Base-by-base conservation (phyloP, 2,888 invertebrate species). In the Nymphalis c-album region DNA sequence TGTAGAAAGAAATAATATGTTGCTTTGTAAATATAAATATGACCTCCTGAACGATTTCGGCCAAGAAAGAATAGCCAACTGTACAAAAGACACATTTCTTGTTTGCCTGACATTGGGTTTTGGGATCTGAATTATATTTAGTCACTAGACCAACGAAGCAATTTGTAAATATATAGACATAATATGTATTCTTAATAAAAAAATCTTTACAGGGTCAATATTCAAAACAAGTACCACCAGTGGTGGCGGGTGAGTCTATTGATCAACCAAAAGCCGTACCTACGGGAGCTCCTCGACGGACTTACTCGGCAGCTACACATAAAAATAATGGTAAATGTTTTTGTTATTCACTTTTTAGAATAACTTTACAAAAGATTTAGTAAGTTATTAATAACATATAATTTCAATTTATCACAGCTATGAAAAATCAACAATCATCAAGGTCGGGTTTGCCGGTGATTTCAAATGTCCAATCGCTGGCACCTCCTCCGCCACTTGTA, bases 391-490 rank as follows among this genome's bases (percentile, higher is more conserved):
- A 31, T 31, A 40, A 13, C 4, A 13, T 40, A 13, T 48, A 48
- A 51, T 20, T 35, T 68, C 6, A 6, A 31, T 31, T 50, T 17
- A 77, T 80, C 40, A 77, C 81, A 70, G 71, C 80, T 26, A 22
- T 73, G 0, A 87, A 87, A 74, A 73, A 75, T 7, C 85, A 82
- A 66, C 77, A 77, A 69, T 40, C 40, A 69, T 40, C 40, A 40
- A 78, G 86, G 35, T 74, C 87, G 0, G 57, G 93, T 4, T 84
- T 96, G 79, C 96, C 96, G 0, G 94, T 96, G 1, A 96, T 96
- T 76, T 95, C 96, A 0, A 95, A 94, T 68, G 96, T 96, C 0
- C 94, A 95, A 59, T 96, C 96, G 1, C 83, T 96, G 45, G 96
- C 96, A 0, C 71, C 87, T n/a, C 87, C 87, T 0, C 84, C 70